These are phyloP conservation scores for Deilephila elpenor DNA, from an alignment of 2,888 invertebrate species.

Conservation along the genomic window DNA sequence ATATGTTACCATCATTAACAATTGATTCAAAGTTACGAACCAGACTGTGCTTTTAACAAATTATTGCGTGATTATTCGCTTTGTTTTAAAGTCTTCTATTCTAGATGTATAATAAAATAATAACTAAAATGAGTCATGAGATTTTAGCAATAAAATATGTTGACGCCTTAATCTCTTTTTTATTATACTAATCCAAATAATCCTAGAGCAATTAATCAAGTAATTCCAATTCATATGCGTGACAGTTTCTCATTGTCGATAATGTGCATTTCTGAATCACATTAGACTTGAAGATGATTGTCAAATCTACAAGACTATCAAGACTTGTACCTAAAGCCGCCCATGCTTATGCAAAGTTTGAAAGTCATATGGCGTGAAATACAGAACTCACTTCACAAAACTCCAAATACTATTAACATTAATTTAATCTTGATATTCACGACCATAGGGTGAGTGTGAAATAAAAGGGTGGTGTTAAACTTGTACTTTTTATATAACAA, in stretches of 20 bases:
- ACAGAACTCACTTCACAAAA: too few species aligned
- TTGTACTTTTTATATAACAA: conserved; percentile 85
- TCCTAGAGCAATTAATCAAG: background rate
- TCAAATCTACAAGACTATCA: too few species aligned
- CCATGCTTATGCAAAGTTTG: too few species aligned
- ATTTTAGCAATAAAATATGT: conserved; percentile 22
- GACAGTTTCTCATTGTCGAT: too few species aligned
- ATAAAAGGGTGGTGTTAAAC: conserved; percentile 62
- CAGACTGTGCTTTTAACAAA: conserved; percentile 23
- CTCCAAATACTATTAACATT: background rate
- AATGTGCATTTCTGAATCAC: too few species aligned
- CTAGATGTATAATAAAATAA: conserved; percentile 8
- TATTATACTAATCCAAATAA: background rate
- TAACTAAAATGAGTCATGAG: conserved; percentile 6
- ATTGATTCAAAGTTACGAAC: background rate
- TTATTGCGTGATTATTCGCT: conserved; percentile 8
- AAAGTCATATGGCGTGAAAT: too few species aligned
- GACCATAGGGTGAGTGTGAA: conserved; percentile 26
- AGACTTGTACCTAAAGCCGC: too few species aligned
- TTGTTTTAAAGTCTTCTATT: background rate
- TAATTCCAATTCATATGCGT: too few species aligned
- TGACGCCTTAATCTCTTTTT: conserved; percentile 2
- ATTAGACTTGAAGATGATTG: too few species aligned
- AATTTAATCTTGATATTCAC: background rate
- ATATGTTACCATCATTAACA: conserved; percentile 2